phyloP scores from a whole-genome alignment of 2,113 vertebrate species.

The Dicerorhinus sumatrensis region DNA sequence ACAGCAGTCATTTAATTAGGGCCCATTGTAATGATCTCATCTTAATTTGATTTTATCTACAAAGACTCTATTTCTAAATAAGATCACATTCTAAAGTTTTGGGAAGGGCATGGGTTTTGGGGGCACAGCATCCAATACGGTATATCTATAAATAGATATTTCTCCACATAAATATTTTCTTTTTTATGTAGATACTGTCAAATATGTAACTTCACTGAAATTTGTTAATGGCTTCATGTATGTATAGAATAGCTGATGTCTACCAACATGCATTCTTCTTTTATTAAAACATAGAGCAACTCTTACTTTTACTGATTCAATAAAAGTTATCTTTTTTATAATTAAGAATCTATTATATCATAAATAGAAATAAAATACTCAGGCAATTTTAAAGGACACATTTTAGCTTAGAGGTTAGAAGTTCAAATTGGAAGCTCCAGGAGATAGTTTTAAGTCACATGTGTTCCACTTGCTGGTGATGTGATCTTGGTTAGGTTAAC shows the following conservation, averaged over 20 bases:
- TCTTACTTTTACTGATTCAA: background rate
- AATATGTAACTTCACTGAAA: background rate
- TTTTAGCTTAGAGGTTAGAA: background rate
- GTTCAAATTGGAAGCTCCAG: background rate
- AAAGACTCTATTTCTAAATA: background rate
- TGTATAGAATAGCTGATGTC: background rate
- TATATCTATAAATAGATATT: background rate
- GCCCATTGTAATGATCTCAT: background rate
- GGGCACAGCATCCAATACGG: background rate
- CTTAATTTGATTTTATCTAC: background rate
- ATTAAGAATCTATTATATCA: background rate
- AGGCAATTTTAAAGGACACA: background rate
- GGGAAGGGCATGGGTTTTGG: background rate
- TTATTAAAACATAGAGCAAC: background rate
- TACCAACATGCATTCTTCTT: background rate
- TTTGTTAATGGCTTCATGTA: background rate
- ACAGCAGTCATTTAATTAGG: background rate
- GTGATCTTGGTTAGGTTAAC: background rate
- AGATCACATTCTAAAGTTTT: background rate
- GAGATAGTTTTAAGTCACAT: background rate
- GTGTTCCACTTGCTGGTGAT: background rate
- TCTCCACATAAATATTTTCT: background rate
- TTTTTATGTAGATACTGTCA: background rate
- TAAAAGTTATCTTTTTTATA: background rate
- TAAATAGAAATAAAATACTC: background rate